phyloP scores from a whole-genome alignment of 2,113 vertebrate genomes.

The Lethenteron camtschaticum region DNA sequence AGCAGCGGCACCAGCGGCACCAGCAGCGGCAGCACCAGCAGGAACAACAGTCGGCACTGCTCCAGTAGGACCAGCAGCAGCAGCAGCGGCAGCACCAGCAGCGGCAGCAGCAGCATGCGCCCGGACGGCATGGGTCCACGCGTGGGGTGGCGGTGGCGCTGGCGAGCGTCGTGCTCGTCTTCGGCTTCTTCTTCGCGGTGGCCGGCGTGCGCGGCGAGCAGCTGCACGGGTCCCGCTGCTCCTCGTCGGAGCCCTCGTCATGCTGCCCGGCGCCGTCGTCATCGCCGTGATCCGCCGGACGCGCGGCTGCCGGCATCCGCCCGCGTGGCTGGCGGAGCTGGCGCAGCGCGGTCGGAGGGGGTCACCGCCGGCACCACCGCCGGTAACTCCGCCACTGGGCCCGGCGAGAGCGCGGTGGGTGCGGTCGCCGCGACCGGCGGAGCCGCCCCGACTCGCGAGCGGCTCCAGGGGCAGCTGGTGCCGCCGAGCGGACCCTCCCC shows the following conservation, averaged over 20 bases:
- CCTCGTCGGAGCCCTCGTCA: constrained; percentile 46
- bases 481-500: no score
- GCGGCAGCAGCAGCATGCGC: constrained; percentile 20
- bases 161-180: constrained; percentile 45
- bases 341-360: constrained; percentile 9
- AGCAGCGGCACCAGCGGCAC: no score
- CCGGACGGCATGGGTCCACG: constrained; percentile 46
- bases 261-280: constrained; percentile 36
- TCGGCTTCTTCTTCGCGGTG: constrained; percentile 53
- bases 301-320: constrained; percentile 43
- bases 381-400: no score
- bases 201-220: constrained; percentile 49
- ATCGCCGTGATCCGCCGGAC: constrained; percentile 39
- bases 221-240: constrained; percentile 38
- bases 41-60: no score
- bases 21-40: no score
- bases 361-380: no score
- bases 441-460: no score
- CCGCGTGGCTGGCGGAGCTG: constrained; percentile 18
- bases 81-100: no score
- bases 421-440: no score
- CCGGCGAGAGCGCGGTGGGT: no score
- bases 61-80: no score
- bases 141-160: constrained; percentile 43
- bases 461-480: no score